Evolutionary conservation across 2,797 vertebrate genomes (phyloP).

Genomic region (Sebastes cheni): DNA sequence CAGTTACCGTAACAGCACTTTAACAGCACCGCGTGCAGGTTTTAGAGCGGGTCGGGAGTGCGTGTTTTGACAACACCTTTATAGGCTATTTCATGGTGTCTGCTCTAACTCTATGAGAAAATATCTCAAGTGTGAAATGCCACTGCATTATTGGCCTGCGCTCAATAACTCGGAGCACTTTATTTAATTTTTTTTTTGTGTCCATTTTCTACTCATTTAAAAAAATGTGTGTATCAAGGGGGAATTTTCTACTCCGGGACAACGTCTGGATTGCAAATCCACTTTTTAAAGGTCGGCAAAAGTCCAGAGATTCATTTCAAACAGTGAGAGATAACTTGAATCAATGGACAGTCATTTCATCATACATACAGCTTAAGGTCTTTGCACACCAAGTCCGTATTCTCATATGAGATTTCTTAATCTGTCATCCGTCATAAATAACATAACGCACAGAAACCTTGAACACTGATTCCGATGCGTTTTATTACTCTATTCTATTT

Average conservation of each 20-base stretch:
- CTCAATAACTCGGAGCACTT: conserved; percentile 31
- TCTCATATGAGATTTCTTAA: no score
- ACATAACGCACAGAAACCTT: no score
- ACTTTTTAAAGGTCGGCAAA: conserved; percentile 10
- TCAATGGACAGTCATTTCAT: conserved; percentile 1
- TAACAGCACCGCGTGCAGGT: background rate
- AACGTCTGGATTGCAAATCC: conserved; percentile 3
- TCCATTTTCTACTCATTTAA: conserved; percentile 37
- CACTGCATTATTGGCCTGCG: conserved; percentile 20
- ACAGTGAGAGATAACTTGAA: background rate
- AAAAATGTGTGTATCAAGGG: conserved; percentile 14
- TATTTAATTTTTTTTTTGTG: conserved; percentile 42
- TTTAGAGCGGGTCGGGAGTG: conserved; percentile 15
- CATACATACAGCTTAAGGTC: background rate
- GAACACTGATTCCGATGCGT: no score
- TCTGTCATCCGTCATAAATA: no score
- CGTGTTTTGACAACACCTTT: conserved; percentile 60
- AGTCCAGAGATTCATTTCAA: conserved; percentile 21
- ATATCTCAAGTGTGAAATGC: conserved; percentile 57
- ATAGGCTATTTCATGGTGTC: conserved; percentile 67
- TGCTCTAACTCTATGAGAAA: conserved; percentile 48
- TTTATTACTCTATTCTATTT: no score
- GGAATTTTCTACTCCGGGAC: background rate
- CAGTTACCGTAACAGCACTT: conserved; percentile 34
- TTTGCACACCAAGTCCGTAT: no score